Evolutionary conservation across 2,888 invertebrate genomes (phyloP).

Genomic region (Dynastes maya): DNA sequence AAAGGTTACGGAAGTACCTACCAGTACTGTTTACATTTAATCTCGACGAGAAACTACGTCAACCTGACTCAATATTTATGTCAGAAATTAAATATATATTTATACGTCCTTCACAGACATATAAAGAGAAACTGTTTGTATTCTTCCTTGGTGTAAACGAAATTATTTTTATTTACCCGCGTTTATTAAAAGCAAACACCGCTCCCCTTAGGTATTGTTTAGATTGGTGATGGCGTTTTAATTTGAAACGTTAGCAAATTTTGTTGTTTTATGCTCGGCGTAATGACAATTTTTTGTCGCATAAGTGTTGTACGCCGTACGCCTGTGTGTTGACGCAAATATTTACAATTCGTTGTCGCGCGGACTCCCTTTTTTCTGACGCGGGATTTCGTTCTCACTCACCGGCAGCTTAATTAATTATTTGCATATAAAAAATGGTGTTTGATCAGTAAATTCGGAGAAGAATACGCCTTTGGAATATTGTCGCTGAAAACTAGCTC

Average conservation of each 20-base stretch:
- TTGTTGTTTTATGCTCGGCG: slow-evolving; percentile 9
- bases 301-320: not conserved
- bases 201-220: slow-evolving; percentile 24
- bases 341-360: slow-evolving; percentile 28
- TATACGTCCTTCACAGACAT: not conserved
- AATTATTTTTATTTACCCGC: slow-evolving; percentile 27
- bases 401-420: slow-evolving; percentile 22
- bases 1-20: not conserved
- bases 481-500: not conserved
- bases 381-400: not conserved
- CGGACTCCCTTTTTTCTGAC: not conserved
- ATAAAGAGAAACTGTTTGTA: slow-evolving; percentile 11
- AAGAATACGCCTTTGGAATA: not conserved
- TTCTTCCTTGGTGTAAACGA: not conserved
- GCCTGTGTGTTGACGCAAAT: slow-evolving; percentile 7
- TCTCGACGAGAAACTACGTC: not conserved
- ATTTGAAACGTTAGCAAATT: slow-evolving; percentile 33
- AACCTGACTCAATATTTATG: slow-evolving; percentile 7
- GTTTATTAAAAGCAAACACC: slow-evolving; percentile 39
- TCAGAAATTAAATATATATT: slow-evolving; percentile 1
- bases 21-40: slow-evolving; percentile 12
- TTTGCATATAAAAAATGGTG: slow-evolving; percentile 27
- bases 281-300: slow-evolving; percentile 29
- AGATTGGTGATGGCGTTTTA: slow-evolving; percentile 21
- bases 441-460: slow-evolving; percentile 2